These are phyloP conservation scores for Tauraco hartlaubi DNA, from an alignment of 2,797 vertebrate species.

Conservation along the genomic window DNA sequence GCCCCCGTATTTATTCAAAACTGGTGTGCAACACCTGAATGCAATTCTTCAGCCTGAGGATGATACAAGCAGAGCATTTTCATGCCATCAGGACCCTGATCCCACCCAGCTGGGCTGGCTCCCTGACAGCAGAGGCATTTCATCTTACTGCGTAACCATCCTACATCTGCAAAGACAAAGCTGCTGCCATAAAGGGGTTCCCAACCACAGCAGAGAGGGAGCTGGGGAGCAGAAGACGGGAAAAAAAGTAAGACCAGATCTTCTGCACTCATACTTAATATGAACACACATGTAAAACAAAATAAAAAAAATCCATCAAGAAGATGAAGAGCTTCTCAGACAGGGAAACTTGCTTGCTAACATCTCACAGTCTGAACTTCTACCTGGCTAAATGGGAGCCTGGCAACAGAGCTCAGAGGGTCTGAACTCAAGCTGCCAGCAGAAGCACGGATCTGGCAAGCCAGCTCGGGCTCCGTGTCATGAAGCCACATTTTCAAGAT, in stretches of 20 bases:
- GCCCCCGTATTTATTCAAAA: conserved; percentile 20
- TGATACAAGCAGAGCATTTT: conserved; percentile 60
- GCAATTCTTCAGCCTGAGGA: conserved; percentile 73
- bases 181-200: conserved; percentile 47
- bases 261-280: background rate
- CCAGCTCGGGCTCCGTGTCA: background rate
- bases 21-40: conserved; percentile 76
- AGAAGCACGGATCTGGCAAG: background rate
- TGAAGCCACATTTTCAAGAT: background rate
- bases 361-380: background rate
- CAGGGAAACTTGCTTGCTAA: background rate
- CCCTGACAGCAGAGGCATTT: conserved; percentile 61
- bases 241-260: background rate
- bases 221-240: background rate
- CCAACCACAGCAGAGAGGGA: background rate
- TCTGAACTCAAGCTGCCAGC: background rate
- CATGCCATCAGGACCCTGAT: conserved; percentile 73
- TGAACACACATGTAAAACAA: background rate
- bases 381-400: background rate
- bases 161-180: conserved; percentile 62
- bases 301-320: background rate
- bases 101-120: conserved; percentile 78
- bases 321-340: background rate
- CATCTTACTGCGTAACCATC: conserved; percentile 36
- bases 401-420: conserved; percentile 15